Percentiles rank a stretch among this genome's conserved stretches.
phyloP scores from a whole-genome alignment of 1,140 invertebrate species.

The Kradibia gibbosae region DNA sequence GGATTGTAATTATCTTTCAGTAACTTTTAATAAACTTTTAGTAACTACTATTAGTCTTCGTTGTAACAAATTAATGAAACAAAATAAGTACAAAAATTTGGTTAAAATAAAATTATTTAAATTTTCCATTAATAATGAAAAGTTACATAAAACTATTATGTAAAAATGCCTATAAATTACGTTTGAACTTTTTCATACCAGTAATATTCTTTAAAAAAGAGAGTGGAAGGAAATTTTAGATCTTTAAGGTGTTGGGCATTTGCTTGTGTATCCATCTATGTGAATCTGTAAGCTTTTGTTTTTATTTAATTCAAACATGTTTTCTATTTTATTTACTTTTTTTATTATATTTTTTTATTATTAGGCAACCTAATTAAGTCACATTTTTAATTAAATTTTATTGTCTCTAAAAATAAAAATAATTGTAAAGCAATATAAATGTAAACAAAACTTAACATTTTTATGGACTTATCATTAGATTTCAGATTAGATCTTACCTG shows the following conservation, averaged over 20 bases:
- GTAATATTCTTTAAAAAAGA: neutral
- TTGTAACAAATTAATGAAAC: neutral
- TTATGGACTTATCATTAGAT: no score
- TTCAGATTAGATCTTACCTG: no score
- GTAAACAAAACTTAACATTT: no score
- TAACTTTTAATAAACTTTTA: neutral
- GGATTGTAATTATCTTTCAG: neutral
- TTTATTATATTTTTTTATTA: slow-evolving; percentile 25
- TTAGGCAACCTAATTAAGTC: no score
- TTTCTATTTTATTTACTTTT: slow-evolving; percentile 10
- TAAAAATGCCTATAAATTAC: no score
- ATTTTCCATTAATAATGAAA: no score
- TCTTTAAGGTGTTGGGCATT: slow-evolving; percentile 8
- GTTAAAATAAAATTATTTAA: neutral
- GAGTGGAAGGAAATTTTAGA: neutral
- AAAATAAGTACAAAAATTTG: neutral
- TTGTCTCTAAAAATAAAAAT: no score
- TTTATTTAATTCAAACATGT: neutral
- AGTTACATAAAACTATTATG: no score
- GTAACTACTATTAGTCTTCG: neutral
- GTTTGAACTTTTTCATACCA: neutral
- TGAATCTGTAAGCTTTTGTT: neutral
- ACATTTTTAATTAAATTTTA: no score
- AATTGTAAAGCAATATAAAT: no score
- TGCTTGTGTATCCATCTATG: slow-evolving; percentile 8